These are phyloP conservation scores for Dryocosmus kuriphilus DNA, from an alignment of 2,888 invertebrate species.

Conservation along the genomic window DNA sequence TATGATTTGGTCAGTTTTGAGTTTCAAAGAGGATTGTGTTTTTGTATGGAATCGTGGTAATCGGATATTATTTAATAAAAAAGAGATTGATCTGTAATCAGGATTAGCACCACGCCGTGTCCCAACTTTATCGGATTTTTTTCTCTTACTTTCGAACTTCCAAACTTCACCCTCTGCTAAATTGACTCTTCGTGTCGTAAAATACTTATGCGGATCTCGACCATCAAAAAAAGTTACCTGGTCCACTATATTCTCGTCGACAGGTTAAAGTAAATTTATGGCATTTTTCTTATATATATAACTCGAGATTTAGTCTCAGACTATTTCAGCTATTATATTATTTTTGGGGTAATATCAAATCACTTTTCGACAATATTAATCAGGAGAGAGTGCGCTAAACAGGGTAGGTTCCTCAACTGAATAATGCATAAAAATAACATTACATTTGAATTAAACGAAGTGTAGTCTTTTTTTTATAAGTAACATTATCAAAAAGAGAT, in stretches of 20 bases:
- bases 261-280: slow-evolving; percentile 22
- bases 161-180: slow-evolving; percentile 19
- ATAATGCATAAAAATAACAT: too few relatives aligned
- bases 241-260: slow-evolving; percentile 11
- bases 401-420: too few relatives aligned
- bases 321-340: not conserved
- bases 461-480: too few relatives aligned
- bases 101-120: not conserved
- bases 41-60: not conserved
- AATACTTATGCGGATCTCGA: slow-evolving; percentile 34
- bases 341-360: not conserved
- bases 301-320: slow-evolving; percentile 5
- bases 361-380: not conserved
- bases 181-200: slow-evolving; percentile 32
- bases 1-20: not conserved
- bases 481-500: too few relatives aligned
- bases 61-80: not conserved
- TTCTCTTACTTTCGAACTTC: not conserved
- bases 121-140: not conserved
- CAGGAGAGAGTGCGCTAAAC: too few relatives aligned
- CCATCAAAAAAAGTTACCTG: slow-evolving; percentile 20
- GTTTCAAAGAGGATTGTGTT: slow-evolving; percentile 3
- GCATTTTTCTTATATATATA: slow-evolving; percentile 1
- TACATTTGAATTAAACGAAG: too few relatives aligned
- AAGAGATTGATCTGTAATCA: not conserved